These are phyloP conservation scores for Engystomops pustulosus DNA, from an alignment of 2,113 vertebrate species.

Conservation along the genomic window DNA sequence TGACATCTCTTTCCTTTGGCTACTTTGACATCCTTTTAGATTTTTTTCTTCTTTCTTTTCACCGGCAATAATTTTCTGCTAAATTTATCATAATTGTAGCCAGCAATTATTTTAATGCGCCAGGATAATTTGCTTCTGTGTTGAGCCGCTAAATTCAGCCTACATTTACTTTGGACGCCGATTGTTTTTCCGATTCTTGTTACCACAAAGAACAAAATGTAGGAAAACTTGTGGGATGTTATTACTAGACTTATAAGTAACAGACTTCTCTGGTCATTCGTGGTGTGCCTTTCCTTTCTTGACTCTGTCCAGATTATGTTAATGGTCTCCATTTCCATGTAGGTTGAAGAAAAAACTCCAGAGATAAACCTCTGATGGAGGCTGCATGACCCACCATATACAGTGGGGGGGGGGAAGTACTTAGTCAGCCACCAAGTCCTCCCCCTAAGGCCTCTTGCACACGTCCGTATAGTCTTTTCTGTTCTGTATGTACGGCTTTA, in stretches of 20 bases:
- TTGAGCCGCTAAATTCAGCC: neutral
- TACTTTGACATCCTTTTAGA: neutral
- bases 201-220: neutral
- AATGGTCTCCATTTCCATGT: no score
- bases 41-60: neutral
- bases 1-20: neutral
- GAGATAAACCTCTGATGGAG: no score
- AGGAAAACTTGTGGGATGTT: neutral
- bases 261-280: neutral
- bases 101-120: neutral
- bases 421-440: no score
- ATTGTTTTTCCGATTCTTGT: neutral
- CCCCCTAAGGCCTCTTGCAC: no score
- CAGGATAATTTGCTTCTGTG: neutral
- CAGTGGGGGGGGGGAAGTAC: no score
- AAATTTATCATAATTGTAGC: neutral
- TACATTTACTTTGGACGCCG: slow-evolving; percentile 3
- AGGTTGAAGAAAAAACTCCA: no score
- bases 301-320: no score
- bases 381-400: no score
- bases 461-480: no score
- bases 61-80: neutral
- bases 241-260: neutral
- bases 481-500: no score
- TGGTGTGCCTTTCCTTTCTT: neutral